Percentiles rank a stretch among this genome's conserved stretches.
These are phyloP conservation scores for Diachasma alloeum DNA, from an alignment of 1,140 invertebrate genomes.

Conservation along the genomic window DNA sequence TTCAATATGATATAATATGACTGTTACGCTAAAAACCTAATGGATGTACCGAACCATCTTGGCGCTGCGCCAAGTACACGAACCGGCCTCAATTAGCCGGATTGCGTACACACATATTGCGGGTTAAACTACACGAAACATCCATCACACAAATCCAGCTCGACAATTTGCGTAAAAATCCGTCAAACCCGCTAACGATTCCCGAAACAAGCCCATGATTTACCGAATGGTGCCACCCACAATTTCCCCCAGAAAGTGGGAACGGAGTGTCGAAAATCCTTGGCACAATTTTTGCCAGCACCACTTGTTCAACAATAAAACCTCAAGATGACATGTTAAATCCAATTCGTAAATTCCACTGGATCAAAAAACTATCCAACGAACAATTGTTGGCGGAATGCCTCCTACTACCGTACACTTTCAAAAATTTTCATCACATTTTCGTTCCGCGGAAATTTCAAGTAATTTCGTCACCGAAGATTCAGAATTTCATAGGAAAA, in stretches of 20 bases:
- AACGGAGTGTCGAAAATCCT: neutral
- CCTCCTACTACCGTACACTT: too few relatives aligned
- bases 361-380: neutral
- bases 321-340: neutral
- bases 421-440: too few relatives aligned
- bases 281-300: neutral
- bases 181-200: too few relatives aligned
- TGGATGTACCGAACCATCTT: conserved; percentile 20
- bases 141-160: conserved; percentile 44
- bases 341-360: neutral
- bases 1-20: neutral
- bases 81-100: conserved; percentile 54
- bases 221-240: too few relatives aligned
- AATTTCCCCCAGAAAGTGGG: neutral
- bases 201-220: too few relatives aligned
- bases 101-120: conserved; percentile 48
- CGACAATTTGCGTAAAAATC: neutral
- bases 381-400: neutral
- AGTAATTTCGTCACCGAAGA: too few relatives aligned
- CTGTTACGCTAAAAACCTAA: neutral
- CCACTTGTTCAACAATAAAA: neutral
- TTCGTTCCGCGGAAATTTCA: too few relatives aligned
- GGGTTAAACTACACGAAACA: conserved; percentile 40
- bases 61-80: conserved; percentile 46
- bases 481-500: too few relatives aligned